Evolutionary conservation across 2,888 invertebrate species (phyloP).

Genomic region (Brassicogethes aeneus): DNA sequence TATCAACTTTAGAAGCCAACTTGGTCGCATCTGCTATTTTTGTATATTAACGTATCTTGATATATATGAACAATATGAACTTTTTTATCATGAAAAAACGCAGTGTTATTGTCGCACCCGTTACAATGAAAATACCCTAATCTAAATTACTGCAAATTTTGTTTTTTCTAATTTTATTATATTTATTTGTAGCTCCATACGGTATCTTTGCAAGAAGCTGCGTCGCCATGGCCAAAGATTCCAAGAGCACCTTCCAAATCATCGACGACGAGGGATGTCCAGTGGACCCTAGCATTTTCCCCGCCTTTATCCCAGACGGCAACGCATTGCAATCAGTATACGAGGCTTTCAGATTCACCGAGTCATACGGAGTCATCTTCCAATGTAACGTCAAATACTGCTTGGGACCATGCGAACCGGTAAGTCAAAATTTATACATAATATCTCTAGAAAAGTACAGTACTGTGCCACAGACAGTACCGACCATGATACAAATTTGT

Average conservation of each 20-base stretch:
- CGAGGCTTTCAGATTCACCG: constrained; percentile 92
- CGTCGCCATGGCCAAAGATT: constrained; percentile 95
- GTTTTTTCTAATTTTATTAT: too few relatives aligned
- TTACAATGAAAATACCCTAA: too few relatives aligned
- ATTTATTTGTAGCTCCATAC: constrained; percentile 79
- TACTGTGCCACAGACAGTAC: background rate
- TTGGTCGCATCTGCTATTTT: too few relatives aligned
- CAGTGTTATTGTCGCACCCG: too few relatives aligned
- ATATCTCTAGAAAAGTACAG: too few relatives aligned
- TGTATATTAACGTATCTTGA: too few relatives aligned
- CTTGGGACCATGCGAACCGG: constrained; percentile 88
- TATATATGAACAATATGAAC: too few relatives aligned
- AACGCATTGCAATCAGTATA: constrained; percentile 86
- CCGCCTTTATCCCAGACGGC: constrained; percentile 83
- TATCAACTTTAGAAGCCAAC: too few relatives aligned
- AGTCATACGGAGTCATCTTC: constrained; percentile 94
- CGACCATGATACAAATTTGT: background rate
- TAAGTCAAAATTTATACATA: constrained; percentile 40
- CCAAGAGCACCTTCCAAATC: constrained; percentile 91
- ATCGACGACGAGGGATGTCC: constrained; percentile 94
- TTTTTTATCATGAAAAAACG: too few relatives aligned
- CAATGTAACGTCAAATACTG: constrained; percentile 96
- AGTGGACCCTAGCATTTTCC: constrained; percentile 88
- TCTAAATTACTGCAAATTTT: too few relatives aligned
- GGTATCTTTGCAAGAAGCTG: constrained; percentile 93